phyloP scores from a whole-genome alignment of 2,113 vertebrate genomes.

The Rhipidura dahli region DNA sequence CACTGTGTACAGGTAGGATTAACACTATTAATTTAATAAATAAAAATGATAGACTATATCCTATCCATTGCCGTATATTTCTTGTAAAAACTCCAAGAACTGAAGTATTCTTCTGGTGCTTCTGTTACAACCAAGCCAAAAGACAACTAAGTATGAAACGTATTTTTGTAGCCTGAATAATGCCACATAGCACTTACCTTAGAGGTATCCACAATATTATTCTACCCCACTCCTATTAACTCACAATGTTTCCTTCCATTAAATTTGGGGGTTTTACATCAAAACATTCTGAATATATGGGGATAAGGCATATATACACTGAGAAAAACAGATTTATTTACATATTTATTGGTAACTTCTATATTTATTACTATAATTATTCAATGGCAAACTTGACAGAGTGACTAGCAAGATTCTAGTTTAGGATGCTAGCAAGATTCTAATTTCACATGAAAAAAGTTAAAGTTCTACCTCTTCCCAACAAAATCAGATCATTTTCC shows the following conservation, averaged over 20 bases:
- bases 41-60: neutral
- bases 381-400: neutral
- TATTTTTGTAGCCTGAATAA: neutral
- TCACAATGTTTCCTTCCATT: neutral
- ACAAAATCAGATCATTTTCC: neutral
- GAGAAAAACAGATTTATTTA: neutral
- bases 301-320: neutral
- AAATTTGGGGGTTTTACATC: accelerated
- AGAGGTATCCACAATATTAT: neutral
- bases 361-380: neutral
- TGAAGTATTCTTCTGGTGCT: neutral
- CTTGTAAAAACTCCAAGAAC: neutral
- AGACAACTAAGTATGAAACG: neutral
- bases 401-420: neutral
- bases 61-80: neutral
- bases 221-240: neutral
- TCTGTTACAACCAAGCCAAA: neutral
- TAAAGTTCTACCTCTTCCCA: neutral
- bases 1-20: neutral
- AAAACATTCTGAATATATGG: neutral
- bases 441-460: neutral
- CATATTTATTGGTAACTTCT: neutral
- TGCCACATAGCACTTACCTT: neutral
- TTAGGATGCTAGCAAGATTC: neutral
- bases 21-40: neutral